Evolutionary conservation across 2,888 invertebrate species (phyloP).

Genomic region (Cosmia trapezina): DNA sequence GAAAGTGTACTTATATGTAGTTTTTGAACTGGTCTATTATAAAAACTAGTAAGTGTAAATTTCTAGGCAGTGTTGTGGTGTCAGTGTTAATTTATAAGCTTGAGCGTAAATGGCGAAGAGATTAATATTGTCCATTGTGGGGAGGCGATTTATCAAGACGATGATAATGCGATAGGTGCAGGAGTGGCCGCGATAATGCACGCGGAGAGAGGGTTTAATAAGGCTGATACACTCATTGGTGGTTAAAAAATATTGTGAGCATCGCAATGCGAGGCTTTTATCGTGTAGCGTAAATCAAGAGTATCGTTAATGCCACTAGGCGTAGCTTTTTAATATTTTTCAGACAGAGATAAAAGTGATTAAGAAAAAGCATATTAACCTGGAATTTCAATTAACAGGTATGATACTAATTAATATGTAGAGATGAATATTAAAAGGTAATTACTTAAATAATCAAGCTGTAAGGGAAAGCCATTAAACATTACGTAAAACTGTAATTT

Average conservation of each 20-base stretch:
- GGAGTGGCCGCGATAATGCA: conserved; percentile 34
- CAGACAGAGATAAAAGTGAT: background rate
- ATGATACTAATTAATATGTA: conserved; percentile 2
- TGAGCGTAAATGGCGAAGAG: conserved; percentile 54
- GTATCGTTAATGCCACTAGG: conserved; percentile 21
- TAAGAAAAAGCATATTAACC: background rate
- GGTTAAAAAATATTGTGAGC: conserved; percentile 37
- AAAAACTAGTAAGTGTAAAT: conserved; percentile 64
- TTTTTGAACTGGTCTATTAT: conserved; percentile 38
- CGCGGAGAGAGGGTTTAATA: conserved; percentile 39
- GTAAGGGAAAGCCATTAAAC: too few relatives aligned
- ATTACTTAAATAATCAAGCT: background rate
- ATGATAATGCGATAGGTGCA: conserved; percentile 46
- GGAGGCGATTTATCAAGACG: conserved; percentile 53
- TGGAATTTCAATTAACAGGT: background rate
- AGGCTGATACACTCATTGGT: conserved; percentile 36
- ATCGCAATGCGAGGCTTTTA: conserved; percentile 3
- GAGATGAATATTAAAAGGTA: background rate
- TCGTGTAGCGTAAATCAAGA: conserved; percentile 25
- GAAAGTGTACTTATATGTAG: conserved; percentile 19
- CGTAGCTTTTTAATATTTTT: conserved; percentile 8
- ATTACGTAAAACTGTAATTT: background rate
- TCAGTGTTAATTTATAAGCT: conserved; percentile 60
- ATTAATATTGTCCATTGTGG: conserved; percentile 65
- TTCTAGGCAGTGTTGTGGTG: conserved; percentile 54